These are phyloP conservation scores for Pseudorhiza aurosa DNA, from an alignment of 30 jellyfish, hydroid and myxozoan species.

Conservation along the genomic window DNA sequence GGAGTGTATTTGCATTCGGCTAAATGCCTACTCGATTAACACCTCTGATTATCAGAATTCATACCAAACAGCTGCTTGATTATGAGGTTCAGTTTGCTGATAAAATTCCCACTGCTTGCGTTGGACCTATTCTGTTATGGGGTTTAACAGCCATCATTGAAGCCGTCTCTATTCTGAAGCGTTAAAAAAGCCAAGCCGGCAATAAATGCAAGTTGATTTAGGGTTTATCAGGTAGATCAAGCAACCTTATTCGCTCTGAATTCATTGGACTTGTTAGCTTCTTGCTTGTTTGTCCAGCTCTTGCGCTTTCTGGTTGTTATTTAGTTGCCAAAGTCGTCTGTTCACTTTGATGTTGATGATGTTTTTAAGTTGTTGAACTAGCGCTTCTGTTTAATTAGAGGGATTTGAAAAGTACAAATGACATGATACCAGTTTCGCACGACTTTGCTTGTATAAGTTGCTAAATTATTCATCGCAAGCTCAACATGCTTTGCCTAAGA, in stretches of 20 bases:
- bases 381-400: slow-evolving; percentile 6
- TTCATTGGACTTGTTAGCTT: not conserved
- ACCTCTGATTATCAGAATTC: too few relatives aligned
- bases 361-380: not conserved
- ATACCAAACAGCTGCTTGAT: too few relatives aligned
- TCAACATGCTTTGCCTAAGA: not conserved
- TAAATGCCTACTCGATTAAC: too few relatives aligned
- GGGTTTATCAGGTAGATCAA: not conserved
- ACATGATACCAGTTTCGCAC: slow-evolving; percentile 16
- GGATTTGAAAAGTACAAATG: slow-evolving; percentile 7
- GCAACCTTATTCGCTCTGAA: not conserved
- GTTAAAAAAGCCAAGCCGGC: too few relatives aligned
- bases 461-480: not conserved
- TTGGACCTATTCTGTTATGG: too few relatives aligned
- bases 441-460: not conserved
- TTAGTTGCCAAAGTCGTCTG: not conserved
- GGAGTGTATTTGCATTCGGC: too few relatives aligned
- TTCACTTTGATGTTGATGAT: slow-evolving; percentile 7
- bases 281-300: not conserved
- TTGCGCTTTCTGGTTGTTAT: not conserved
- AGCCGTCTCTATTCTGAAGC: too few relatives aligned
- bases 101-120: too few relatives aligned
- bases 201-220: not conserved
- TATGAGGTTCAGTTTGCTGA: too few relatives aligned
- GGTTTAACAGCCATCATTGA: too few relatives aligned